Evolutionary conservation across 2,888 invertebrate species (phyloP), one percentile per base, ranked within the genome.

Genomic region (Euplexia lucipara): DNA sequence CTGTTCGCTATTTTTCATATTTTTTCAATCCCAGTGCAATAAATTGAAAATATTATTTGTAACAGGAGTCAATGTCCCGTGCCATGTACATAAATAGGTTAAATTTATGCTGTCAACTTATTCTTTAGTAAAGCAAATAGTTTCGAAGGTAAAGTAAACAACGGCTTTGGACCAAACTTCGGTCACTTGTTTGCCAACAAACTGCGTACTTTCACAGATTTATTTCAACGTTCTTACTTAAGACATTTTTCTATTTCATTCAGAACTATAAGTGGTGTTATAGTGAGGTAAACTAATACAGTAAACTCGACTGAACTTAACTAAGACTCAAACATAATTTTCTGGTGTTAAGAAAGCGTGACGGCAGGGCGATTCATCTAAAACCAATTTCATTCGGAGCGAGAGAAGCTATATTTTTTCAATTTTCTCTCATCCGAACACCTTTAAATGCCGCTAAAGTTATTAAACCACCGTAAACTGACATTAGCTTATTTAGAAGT

Each of bases 401-500:
- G 20, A 37, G 44, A 10, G 39, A 30, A 35, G 57, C 44, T 48
- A 63, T 58, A 61, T 62, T 62, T 76, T 75, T 65, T 39, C 16
- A 57, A 71, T 60, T 54, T 66, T 44, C 34, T 58, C 22, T 56
- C 34, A 61, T 45, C 32, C n/a, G 41, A 32, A 44, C 20, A 39
- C 34, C 14, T n/a, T 42, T 51, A 47, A 52, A 37, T 39, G 48
- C 5, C 16, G 54, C 53, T 63, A 45, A 75, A 69, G 59, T 66
- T 65, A 67, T 81, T 81, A 59, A 66, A 66, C 8, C 44, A 34
- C 35, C 41, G 56, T 62, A 44, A 69, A 66, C 64, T 67, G 72
- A 61, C 78, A 70, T 81, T 75, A 76, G 70, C 68, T 73, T 74
- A 72, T 78, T 79, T 71, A 75, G 51, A 62, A 77, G 61, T 57